Evolutionary conservation across 2,113 vertebrate species (phyloP), one percentile per base, ranked within the genome.

Genomic region (Sphyrna mokarran): DNA sequence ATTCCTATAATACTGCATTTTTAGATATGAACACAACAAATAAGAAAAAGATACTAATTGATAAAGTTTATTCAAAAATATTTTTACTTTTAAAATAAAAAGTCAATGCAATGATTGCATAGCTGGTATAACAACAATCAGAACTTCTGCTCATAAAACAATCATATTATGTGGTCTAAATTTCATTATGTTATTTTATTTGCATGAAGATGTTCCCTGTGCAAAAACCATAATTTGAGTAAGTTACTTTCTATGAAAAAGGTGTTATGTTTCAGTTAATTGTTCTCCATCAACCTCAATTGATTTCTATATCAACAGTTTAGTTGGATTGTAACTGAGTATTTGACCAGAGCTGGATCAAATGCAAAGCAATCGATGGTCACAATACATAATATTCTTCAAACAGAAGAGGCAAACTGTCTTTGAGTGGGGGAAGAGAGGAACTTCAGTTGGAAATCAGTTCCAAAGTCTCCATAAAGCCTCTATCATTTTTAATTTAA

Each of bases 201-300:
- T 18, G 18, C 1, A 68, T n/a, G 68, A 14, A 94, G 20, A 68
- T 69, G 63, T 94, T 29, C 16, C 61, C 63, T 66, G 26, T 37
- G 18, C 37, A 93, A 94, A 90, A 94, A 54, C 63, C 68, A 58
- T 94, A 40, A 68, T 94, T 40, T 94, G 90, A 94, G 68, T 94
- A 68, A 90, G 48, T 69, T 68, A 40, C 63, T 37, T 8, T 66
- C 11, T 16, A 93, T 93, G 89, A 93, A 37, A 93, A 37, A n/a
- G 61, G 58, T 93, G 37, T 93, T 22, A 93, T 63, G 89, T 23
- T 37, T 90, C 87, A 61, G 87, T 90, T 61, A 90, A 90, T 90
- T 90, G 87, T 48, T 90, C 63, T 68, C 90, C n/a, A 69, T 66
- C 90, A 40, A 37, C 11, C 63, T 68, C 26, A 63, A 68, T 94